phyloP scores from a whole-genome alignment of 2,797 vertebrate genomes.

The Microhierax caerulescens region DNA sequence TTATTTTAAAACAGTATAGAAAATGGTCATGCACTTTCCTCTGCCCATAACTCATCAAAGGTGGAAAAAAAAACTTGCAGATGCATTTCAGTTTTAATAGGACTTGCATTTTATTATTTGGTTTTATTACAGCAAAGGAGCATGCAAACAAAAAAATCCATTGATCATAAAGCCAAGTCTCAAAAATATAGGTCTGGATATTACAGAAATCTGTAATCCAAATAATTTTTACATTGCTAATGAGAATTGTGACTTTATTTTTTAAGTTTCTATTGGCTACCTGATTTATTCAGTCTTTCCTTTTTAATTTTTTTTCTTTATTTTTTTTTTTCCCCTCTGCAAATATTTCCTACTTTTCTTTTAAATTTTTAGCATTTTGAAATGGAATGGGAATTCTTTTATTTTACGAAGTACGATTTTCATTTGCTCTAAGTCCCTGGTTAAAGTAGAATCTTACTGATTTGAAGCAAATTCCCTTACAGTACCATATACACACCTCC shows the following conservation, averaged over 20 bases:
- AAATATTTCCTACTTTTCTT: conserved; percentile 22
- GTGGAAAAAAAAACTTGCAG: conserved; percentile 1
- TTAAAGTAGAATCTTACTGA: neutral
- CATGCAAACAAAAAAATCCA: conserved; percentile 21
- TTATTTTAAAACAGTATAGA: conserved; percentile 25
- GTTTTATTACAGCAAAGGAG: conserved; percentile 47
- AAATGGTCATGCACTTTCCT: neutral
- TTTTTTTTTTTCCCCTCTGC: neutral
- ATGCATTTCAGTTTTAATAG: conserved; percentile 22
- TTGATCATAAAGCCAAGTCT: neutral
- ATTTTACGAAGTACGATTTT: conserved; percentile 34
- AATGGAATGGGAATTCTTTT: neutral
- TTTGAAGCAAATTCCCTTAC: neutral
- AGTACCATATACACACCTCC: neutral
- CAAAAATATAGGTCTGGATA: neutral
- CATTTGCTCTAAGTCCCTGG: neutral
- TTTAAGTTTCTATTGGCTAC: conserved; percentile 30
- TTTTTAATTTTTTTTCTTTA: neutral
- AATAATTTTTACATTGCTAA: conserved; percentile 32
- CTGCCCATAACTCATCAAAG: conserved; percentile 19
- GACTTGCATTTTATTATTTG: conserved; percentile 41
- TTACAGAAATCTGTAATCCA: neutral
- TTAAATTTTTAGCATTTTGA: neutral
- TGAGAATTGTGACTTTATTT: conserved; percentile 54
- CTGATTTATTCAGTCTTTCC: neutral